A percentile compares a stretch with the other conserved stretches of the same genome.
Conservation (phyloP, 2,797 vertebrate genomes). For the Megalops cyprinoides region DNA sequence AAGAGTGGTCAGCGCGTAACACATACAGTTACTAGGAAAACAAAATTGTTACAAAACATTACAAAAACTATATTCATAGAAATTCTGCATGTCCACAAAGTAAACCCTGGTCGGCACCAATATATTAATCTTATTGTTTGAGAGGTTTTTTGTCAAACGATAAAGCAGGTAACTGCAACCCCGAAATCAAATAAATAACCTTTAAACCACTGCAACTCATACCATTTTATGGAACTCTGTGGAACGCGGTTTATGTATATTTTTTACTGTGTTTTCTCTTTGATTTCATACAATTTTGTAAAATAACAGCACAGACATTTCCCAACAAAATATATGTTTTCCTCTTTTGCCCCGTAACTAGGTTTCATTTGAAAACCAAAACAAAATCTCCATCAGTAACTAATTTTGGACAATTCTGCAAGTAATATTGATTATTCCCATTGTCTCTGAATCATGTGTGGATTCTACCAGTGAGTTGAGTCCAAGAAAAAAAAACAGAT, state of each 20-base stretch:
- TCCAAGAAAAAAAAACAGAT: constrained; percentile 50
- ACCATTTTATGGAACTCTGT: constrained; percentile 62
- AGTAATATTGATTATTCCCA: constrained; percentile 28
- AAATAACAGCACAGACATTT: constrained; percentile 77
- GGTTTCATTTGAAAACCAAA: constrained; percentile 66
- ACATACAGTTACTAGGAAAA: constrained; percentile 93
- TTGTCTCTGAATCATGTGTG: neutral
- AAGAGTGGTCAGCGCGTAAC: constrained; percentile 88
- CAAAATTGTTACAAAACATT: constrained; percentile 96
- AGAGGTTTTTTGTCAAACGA: constrained; percentile 66
- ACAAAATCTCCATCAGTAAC: constrained; percentile 42
- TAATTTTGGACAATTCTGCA: constrained; percentile 28
- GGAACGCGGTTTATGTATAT: constrained; percentile 64
- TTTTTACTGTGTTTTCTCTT: constrained; percentile 65
- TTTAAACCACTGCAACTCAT: constrained; percentile 60
- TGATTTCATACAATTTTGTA: constrained; percentile 71
- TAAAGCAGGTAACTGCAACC: constrained; percentile 63
- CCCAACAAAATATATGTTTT: constrained; percentile 65
- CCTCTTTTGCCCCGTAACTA: constrained; percentile 70
- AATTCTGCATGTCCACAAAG: constrained; percentile 95
- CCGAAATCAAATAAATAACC: constrained; percentile 56
- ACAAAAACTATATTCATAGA: constrained; percentile 99
- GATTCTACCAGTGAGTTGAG: constrained; percentile 3
- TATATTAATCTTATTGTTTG: constrained; percentile 64
- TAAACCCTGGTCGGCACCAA: constrained; percentile 85